Evolutionary conservation across 92 coral and sea anemone genomes (phyloP).

Genomic region (Nematostella vectensis): DNA sequence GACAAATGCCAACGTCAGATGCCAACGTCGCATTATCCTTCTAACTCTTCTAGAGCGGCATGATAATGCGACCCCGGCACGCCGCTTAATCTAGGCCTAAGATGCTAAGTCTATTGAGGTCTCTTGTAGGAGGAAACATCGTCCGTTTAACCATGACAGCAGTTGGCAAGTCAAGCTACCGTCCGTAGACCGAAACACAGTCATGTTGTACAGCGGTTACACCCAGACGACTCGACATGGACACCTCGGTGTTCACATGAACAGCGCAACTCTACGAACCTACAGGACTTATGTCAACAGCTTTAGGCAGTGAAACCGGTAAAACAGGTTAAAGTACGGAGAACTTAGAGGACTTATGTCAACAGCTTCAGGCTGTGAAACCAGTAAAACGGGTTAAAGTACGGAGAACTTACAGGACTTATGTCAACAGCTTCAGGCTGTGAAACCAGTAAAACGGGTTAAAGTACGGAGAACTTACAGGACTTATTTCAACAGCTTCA

Average conservation of each 20-base stretch:
- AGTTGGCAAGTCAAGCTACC: conserved; percentile 57
- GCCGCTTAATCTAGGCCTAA: too few relatives aligned
- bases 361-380: background rate
- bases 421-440: background rate
- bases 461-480: background rate
- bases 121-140: conserved; percentile 43
- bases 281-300: conserved; percentile 13
- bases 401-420: background rate
- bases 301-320: background rate
- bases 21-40: too few relatives aligned
- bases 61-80: too few relatives aligned
- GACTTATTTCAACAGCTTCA: too few relatives aligned
- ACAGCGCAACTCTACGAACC: conserved; percentile 8
- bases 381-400: background rate
- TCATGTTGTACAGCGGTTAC: conserved; percentile 46
- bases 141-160: conserved; percentile 58
- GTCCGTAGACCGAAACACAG: conserved; percentile 47
- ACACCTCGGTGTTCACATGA: conserved; percentile 22
- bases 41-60: too few relatives aligned
- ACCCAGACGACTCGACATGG: conserved; percentile 46
- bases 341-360: background rate
- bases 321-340: background rate
- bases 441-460: background rate
- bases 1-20: too few relatives aligned
- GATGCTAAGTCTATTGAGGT: too few relatives aligned